phyloP scores from a whole-genome alignment of 1,140 invertebrate genomes.

The Drosophila tani region DNA sequence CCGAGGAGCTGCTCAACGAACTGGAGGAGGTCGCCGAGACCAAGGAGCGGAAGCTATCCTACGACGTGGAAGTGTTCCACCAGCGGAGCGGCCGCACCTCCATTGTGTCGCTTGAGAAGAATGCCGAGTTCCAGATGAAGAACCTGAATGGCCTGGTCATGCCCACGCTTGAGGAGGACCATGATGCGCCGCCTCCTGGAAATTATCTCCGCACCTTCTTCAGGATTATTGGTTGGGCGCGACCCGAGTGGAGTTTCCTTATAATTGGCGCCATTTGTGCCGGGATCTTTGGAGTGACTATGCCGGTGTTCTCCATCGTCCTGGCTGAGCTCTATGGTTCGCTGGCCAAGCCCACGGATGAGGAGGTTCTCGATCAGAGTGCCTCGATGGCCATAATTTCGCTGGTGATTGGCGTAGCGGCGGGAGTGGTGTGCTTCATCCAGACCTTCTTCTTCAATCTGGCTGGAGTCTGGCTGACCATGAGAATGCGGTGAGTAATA shows the following conservation, averaged over 20 bases:
- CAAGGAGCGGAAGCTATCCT: slow-evolving; percentile 86
- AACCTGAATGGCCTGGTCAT: slow-evolving; percentile 32
- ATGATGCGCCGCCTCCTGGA: slow-evolving; percentile 6
- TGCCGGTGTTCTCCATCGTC: slow-evolving; percentile 92
- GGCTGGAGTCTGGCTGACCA: slow-evolving; percentile 92
- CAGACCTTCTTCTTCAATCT: slow-evolving; percentile 91
- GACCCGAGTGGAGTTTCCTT: slow-evolving; percentile 91
- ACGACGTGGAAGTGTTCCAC: slow-evolving; percentile 38
- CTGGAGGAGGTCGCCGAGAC: slow-evolving; percentile 87
- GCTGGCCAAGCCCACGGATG: slow-evolving; percentile 86
- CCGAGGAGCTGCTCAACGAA: slow-evolving; percentile 86
- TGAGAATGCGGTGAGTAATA: slow-evolving; percentile 87
- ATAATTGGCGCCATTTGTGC: slow-evolving; percentile 90
- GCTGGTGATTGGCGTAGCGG: slow-evolving; percentile 90
- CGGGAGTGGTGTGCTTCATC: slow-evolving; percentile 89
- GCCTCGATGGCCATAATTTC: slow-evolving; percentile 89
- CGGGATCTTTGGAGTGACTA: slow-evolving; percentile 89
- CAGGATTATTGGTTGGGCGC: slow-evolving; percentile 90
- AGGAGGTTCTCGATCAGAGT: slow-evolving; percentile 87
- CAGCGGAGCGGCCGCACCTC: slow-evolving; percentile 18
- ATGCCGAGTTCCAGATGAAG: slow-evolving; percentile 70
- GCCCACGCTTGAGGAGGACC: background rate
- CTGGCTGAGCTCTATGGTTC: slow-evolving; percentile 92
- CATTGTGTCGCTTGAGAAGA: slow-evolving; percentile 56
- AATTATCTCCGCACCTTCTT: slow-evolving; percentile 82